These are phyloP conservation scores for Cepaea hortensis DNA, from an alignment of 2,888 invertebrate species.

Conservation along the genomic window DNA sequence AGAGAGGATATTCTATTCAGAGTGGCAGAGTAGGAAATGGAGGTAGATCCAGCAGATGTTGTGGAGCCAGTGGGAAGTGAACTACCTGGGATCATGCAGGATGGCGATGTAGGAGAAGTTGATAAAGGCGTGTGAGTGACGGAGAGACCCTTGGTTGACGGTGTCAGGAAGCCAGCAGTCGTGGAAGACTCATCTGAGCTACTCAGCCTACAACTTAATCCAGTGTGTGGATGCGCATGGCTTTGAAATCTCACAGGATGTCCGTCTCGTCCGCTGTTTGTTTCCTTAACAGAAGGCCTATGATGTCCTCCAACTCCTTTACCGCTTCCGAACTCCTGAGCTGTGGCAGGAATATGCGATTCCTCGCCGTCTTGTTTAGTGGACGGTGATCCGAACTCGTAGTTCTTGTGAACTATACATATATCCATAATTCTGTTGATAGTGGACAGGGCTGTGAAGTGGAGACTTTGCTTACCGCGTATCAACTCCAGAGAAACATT, in stretches of 20 bases:
- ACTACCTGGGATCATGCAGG: conserved; percentile 5
- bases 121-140: conserved; percentile 25
- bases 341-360: neutral
- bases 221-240: conserved; percentile 46
- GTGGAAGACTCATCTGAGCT: conserved; percentile 40
- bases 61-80: neutral
- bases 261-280: neutral
- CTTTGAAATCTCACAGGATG: conserved; percentile 37
- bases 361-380: conserved; percentile 1
- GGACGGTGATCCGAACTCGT: conserved; percentile 65
- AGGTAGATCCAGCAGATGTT: conserved; percentile 32
- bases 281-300: conserved; percentile 11
- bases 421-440: conserved; percentile 80
- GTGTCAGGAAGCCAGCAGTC: conserved; percentile 21
- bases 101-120: neutral
- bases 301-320: neutral
- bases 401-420: conserved; percentile 77
- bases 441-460: conserved; percentile 81
- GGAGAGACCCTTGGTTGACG: neutral
- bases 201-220: conserved; percentile 31
- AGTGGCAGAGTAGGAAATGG: conserved; percentile 43
- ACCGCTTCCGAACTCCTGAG: neutral
- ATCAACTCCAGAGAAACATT: conserved; percentile 79
- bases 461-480: conserved; percentile 80
- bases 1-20: conserved; percentile 55